A percentile compares a stretch with the other conserved stretches of the same genome.
Evolutionary conservation across 1,140 invertebrate genomes (phyloP).

Genomic region (Zelostemma sp.): DNA sequence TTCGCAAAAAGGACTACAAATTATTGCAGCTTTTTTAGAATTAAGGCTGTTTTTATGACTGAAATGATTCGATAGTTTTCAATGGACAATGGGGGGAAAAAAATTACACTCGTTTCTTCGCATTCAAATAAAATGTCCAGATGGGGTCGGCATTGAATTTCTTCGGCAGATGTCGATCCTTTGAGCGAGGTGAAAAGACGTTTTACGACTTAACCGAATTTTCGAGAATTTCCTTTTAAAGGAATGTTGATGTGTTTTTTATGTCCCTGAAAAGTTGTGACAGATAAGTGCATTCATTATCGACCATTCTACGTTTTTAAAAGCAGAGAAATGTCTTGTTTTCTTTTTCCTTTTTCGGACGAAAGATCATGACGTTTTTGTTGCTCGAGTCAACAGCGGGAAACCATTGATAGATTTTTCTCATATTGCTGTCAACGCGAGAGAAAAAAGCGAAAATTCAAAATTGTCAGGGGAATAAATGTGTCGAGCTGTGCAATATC

Average conservation of each 20-base stretch:
- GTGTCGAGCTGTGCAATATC: conserved; percentile 25
- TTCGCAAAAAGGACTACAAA: too few relatives aligned
- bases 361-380: too few relatives aligned
- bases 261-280: background rate
- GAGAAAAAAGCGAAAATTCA: conserved; percentile 9
- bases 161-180: conserved; percentile 1
- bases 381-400: too few relatives aligned
- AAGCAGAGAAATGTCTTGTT: background rate
- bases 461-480: conserved; percentile 11
- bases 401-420: too few relatives aligned
- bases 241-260: background rate
- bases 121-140: background rate
- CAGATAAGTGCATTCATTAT: background rate
- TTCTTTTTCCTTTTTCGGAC: too few relatives aligned
- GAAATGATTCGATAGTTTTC: too few relatives aligned
- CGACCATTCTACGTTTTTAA: background rate
- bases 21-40: too few relatives aligned
- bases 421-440: background rate
- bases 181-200: background rate
- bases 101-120: background rate
- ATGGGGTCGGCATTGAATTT: background rate
- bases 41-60: too few relatives aligned
- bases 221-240: background rate
- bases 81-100: too few relatives aligned
- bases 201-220: background rate